A percentile compares a stretch with the other conserved stretches of the same genome.
Conservation (phyloP, 2,797 vertebrate species). For the Buceros bicornis region DNA sequence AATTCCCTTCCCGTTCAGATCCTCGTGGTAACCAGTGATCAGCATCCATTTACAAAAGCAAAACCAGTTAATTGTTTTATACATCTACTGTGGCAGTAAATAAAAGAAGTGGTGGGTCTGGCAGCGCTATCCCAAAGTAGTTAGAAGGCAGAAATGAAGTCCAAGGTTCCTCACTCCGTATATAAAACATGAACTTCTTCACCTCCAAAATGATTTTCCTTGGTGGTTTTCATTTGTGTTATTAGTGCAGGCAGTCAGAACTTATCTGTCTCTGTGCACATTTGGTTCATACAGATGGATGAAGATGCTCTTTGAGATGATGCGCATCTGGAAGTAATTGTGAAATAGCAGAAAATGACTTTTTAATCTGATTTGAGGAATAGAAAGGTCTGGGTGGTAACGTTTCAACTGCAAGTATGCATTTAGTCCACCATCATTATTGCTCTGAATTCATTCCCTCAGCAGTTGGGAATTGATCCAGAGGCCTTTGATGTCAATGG, state of each 20-base stretch:
- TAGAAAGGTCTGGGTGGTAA: slow-evolving; percentile 53
- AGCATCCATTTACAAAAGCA: not conserved
- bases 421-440: slow-evolving; percentile 54
- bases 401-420: slow-evolving; percentile 44
- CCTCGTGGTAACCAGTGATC: not conserved
- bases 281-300: slow-evolving; percentile 66
- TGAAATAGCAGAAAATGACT: slow-evolving; percentile 68
- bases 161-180: not conserved
- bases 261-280: not conserved
- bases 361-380: slow-evolving; percentile 71
- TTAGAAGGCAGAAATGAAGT: not conserved
- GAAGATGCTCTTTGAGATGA: slow-evolving; percentile 62
- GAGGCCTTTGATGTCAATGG: slow-evolving; percentile 63
- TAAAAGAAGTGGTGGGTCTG: not conserved
- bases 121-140: not conserved
- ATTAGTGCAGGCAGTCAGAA: slow-evolving; percentile 39
- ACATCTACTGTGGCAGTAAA: not conserved
- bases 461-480: slow-evolving; percentile 59
- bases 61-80: not conserved
- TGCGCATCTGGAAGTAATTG: slow-evolving; percentile 69
- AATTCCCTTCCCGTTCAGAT: not conserved
- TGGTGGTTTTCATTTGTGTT: slow-evolving; percentile 18
- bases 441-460: slow-evolving; percentile 41
- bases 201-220: slow-evolving; percentile 13
- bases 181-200: slow-evolving; percentile 34